phyloP scores from a whole-genome alignment of 1,140 invertebrate genomes.

The Caenorhabditis latens region DNA sequence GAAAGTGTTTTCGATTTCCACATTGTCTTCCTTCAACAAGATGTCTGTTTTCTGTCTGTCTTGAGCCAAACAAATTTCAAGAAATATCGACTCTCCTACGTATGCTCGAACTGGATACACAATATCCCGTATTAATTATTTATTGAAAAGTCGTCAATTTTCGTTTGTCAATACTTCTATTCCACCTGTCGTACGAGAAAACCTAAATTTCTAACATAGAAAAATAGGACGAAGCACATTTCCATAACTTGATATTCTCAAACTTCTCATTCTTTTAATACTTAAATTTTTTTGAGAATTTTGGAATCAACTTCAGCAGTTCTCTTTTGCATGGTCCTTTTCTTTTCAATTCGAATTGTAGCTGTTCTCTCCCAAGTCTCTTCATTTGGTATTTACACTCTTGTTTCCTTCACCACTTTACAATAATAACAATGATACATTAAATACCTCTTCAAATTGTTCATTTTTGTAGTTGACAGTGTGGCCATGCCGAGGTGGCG shows the following conservation, averaged over 20 bases:
- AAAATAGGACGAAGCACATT: too few relatives aligned
- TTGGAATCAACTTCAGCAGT: too few relatives aligned
- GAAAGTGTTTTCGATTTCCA: background rate
- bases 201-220: background rate
- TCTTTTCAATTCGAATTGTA: too few relatives aligned
- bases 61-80: background rate
- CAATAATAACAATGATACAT: background rate
- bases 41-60: background rate
- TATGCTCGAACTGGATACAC: background rate
- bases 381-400: background rate
- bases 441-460: background rate
- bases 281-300: too few relatives aligned
- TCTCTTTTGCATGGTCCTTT: too few relatives aligned
- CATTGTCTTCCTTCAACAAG: background rate
- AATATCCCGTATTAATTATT: slow-evolving; percentile 39
- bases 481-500: slow-evolving; percentile 27
- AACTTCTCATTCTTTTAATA: too few relatives aligned
- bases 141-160: slow-evolving; percentile 13
- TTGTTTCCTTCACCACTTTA: slow-evolving; percentile 2
- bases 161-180: background rate
- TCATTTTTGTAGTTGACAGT: slow-evolving; percentile 16
- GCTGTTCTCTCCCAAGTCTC: background rate
- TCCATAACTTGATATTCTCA: too few relatives aligned
- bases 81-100: background rate
- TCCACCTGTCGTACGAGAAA: background rate